These are phyloP conservation scores for Bombus soroeensis DNA, from an alignment of 1,140 invertebrate species.

Conservation along the genomic window DNA sequence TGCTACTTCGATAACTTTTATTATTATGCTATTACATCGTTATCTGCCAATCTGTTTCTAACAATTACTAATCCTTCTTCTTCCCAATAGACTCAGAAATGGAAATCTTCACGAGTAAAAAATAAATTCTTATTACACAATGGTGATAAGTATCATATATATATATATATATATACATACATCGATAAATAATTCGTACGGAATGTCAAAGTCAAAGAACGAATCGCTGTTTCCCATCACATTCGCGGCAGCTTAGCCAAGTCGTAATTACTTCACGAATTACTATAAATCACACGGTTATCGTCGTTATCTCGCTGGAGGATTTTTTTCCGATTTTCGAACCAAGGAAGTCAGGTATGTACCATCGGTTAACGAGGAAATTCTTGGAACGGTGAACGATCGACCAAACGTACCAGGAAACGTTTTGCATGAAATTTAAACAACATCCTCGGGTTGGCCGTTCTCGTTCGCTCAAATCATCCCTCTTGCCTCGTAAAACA, in stretches of 20 bases:
- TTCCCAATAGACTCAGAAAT: not conserved
- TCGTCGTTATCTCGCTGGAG: conserved; percentile 4
- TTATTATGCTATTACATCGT: not conserved
- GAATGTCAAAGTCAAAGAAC: not conserved
- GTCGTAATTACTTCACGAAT: not conserved
- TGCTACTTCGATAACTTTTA: not conserved
- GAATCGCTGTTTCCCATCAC: not conserved
- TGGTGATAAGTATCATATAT: too few relatives aligned
- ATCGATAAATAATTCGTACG: not conserved
- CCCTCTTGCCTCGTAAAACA: not conserved
- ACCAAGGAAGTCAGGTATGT: not conserved
- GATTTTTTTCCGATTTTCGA: not conserved
- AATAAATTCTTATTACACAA: not conserved
- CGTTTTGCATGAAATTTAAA: not conserved
- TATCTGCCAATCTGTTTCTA: not conserved
- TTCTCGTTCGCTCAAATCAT: not conserved
- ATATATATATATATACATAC: too few relatives aligned
- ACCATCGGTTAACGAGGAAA: not conserved
- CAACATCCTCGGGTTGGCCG: not conserved
- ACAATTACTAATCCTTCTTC: not conserved
- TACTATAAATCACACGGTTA: not conserved
- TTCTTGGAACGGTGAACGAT: not conserved
- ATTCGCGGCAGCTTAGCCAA: not conserved
- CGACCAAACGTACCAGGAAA: not conserved
- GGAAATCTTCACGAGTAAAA: not conserved